phyloP scores from a whole-genome alignment of 2,888 invertebrate species.

The Brachycybe producta region DNA sequence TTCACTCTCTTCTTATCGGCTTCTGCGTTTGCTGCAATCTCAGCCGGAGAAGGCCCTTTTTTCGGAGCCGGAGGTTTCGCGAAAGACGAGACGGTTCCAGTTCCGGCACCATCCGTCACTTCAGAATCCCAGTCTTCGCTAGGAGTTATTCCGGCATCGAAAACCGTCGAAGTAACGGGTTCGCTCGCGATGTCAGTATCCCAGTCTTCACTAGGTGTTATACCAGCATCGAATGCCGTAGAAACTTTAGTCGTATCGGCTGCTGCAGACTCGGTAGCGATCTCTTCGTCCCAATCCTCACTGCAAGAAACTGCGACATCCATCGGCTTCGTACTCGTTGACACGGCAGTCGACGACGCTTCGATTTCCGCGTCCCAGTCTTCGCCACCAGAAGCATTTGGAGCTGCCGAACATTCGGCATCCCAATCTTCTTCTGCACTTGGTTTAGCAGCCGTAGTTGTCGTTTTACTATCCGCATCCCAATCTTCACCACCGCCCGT shows the following conservation, averaged over 20 bases:
- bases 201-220: not conserved
- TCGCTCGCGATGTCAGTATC: not conserved
- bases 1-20: conserved; percentile 10
- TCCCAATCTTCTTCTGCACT: not conserved
- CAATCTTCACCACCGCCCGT: conserved; percentile 4
- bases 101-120: conserved; percentile 35
- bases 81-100: conserved; percentile 22
- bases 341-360: too few relatives aligned
- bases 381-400: not conserved
- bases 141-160: not conserved
- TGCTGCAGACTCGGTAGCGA: not conserved
- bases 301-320: not conserved
- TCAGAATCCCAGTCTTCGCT: conserved; percentile 13
- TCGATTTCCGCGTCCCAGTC: conserved; percentile 11
- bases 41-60: conserved; percentile 18
- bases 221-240: not conserved
- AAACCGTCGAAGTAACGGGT: not conserved
- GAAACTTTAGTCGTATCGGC: not conserved
- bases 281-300: conserved; percentile 9
- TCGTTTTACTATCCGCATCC: not conserved
- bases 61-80: conserved; percentile 5
- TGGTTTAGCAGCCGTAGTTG: not conserved
- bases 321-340: not conserved
- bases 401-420: not conserved
- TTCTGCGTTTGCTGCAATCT: conserved; percentile 21